Evolutionary conservation across 2,888 invertebrate species (phyloP).

Genomic region (Lasioglossum marginatum): DNA sequence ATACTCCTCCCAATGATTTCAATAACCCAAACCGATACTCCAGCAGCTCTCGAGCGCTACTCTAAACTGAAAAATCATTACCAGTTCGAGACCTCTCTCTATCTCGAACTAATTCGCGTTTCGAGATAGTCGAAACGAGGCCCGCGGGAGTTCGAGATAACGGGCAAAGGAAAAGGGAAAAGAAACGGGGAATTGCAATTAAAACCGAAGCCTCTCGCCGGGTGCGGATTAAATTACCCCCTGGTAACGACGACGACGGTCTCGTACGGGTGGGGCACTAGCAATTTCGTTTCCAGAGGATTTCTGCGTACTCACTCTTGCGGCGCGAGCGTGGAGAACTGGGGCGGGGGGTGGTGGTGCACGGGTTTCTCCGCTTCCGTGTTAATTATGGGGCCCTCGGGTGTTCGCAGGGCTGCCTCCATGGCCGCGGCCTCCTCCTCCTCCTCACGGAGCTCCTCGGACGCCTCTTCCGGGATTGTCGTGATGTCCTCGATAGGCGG

Average conservation of each 20-base stretch:
- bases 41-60: neutral
- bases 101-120: neutral
- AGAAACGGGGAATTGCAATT: constrained; percentile 34
- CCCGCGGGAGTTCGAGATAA: neutral
- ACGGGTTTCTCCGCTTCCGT: constrained; percentile 74
- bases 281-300: constrained; percentile 31
- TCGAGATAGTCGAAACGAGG: constrained; percentile 5
- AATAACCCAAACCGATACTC: neutral
- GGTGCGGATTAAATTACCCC: constrained; percentile 31
- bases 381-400: constrained; percentile 73
- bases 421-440: constrained; percentile 85
- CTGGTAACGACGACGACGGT: constrained; percentile 17
- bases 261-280: constrained; percentile 13
- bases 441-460: constrained; percentile 86
- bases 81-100: neutral
- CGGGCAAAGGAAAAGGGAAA: neutral
- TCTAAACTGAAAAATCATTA: neutral
- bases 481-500: constrained; percentile 82
- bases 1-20: neutral
- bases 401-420: constrained; percentile 75
- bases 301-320: constrained; percentile 72
- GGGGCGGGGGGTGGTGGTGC: constrained; percentile 31
- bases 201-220: constrained; percentile 16
- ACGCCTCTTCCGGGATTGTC: constrained; percentile 86
- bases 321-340: constrained; percentile 51